Evolutionary conservation across 2,113 vertebrate genomes (phyloP).

Genomic region (Polyodon spathula): DNA sequence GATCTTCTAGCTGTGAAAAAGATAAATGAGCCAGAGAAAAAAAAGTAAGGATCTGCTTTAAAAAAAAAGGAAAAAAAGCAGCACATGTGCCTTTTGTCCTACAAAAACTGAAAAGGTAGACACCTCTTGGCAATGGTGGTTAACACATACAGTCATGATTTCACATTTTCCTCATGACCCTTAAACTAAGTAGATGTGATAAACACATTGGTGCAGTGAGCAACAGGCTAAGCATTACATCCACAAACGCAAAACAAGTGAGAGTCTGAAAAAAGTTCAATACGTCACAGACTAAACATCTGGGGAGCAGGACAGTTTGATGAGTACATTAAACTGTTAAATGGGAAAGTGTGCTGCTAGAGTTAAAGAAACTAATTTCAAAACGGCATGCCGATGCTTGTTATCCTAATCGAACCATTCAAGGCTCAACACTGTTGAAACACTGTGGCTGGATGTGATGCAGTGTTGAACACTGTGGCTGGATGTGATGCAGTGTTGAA

Average conservation of each 20-base stretch:
- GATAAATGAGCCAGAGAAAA: not conserved
- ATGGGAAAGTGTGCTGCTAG: not conserved
- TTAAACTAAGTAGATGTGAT: not conserved
- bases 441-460: not conserved
- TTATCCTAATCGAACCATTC: not conserved
- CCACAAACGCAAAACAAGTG: conserved; percentile 1
- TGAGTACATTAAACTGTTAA: not conserved
- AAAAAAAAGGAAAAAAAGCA: not conserved
- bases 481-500: too few species aligned
- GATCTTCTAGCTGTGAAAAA: not conserved
- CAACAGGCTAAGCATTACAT: conserved; percentile 1
- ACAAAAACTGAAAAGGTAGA: too few species aligned
- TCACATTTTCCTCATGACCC: not conserved
- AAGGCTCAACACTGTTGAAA: not conserved
- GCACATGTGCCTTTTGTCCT: too few species aligned
- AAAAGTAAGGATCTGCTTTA: not conserved
- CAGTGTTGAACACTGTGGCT: too few species aligned
- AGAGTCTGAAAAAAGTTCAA: not conserved
- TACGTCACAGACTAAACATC: not conserved
- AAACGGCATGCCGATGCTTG: too few species aligned
- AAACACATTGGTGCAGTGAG: not conserved
- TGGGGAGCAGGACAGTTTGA: not conserved
- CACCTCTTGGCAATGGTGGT: not conserved
- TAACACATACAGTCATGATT: not conserved
- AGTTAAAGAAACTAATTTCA: too few species aligned